These are phyloP conservation scores for Drosophila ananassae DNA, from an alignment of 1,140 invertebrate genomes.

Conservation along the genomic window DNA sequence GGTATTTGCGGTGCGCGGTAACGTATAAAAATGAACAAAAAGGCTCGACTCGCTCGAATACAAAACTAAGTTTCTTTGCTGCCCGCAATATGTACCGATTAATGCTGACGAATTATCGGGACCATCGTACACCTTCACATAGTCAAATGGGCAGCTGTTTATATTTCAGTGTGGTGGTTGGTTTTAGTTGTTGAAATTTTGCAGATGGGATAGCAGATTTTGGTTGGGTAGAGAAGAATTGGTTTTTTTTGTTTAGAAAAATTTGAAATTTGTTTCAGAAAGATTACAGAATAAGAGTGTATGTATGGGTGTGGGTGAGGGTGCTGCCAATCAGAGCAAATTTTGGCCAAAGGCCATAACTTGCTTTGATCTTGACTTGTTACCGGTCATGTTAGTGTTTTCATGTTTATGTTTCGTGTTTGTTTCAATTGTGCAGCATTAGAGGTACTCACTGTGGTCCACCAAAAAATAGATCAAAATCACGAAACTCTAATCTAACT, in stretches of 20 bases:
- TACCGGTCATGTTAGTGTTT: slow-evolving; percentile 6
- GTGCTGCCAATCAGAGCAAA: slow-evolving; percentile 68
- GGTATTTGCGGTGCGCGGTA: slow-evolving; percentile 94
- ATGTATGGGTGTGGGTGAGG: slow-evolving; percentile 21
- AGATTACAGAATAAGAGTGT: slow-evolving; percentile 25
- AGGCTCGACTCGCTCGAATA: slow-evolving; percentile 96
- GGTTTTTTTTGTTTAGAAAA: slow-evolving; percentile 13
- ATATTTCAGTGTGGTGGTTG: slow-evolving; percentile 35
- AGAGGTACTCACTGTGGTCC: slow-evolving; percentile 96
- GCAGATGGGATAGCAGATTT: slow-evolving; percentile 42
- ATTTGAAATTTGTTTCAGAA: slow-evolving; percentile 27
- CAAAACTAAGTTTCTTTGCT: slow-evolving; percentile 96
- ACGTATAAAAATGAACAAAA: slow-evolving; percentile 94
- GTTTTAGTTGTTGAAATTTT: slow-evolving; percentile 58
- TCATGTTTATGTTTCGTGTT: slow-evolving; percentile 14
- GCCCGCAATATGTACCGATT: slow-evolving; percentile 99
- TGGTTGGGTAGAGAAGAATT: slow-evolving; percentile 53
- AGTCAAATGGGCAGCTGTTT: slow-evolving; percentile 98
- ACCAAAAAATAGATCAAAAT: slow-evolving; percentile 99
- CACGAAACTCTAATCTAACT: slow-evolving; percentile 97
- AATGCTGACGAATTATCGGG: slow-evolving; percentile 92
- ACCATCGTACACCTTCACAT: slow-evolving; percentile 98
- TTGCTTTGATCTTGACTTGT: slow-evolving; percentile 73
- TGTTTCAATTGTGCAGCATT: slow-evolving; percentile 64
- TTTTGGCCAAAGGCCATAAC: slow-evolving; percentile 16